Base-by-base conservation (phyloP, 2,113 vertebrate genomes). In the Madoqua kirkii region DNA sequence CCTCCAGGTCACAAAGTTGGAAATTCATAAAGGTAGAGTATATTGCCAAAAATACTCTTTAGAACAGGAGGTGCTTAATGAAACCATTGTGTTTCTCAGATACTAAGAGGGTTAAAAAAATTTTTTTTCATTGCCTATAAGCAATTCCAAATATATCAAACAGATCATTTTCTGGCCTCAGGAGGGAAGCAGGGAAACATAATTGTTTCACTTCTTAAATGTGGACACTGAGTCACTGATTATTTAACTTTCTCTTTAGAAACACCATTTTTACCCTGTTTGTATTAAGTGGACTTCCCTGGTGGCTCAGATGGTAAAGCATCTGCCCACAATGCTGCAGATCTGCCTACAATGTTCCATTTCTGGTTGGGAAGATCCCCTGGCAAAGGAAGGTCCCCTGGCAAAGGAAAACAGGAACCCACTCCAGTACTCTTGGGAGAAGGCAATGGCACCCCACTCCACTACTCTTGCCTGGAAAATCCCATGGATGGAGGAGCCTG, bases 221-320 rank as follows among this genome's bases (percentile, higher is more conserved):
- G 23, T 40, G 97, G 64, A 98, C 25, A 93, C 27, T 89, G 85
- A 96, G 78, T 88, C 95, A 92, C 13, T 89, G 85, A 97, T 98
- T 98, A 98, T 98, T 98, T 98, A 98, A 36, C 87, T 97, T 81
- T 98, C 91, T 98, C 91, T 97, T 99, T 94, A 97, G 83, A 98
- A 98, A 93, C 96, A 96, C 64, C 89, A 87, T 96, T 96, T 11
- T 98, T 98, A 83, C 40, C 90, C 95, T 97, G 62, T 60, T 98
- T 95, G 57, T 95, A 31, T 62, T 62, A 62, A 62, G 59, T 15
- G 59, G 13, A 62, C 29, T 62, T 62, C 59, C 13, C 59, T 31
- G 29, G 59, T 62, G 59, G 29, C 29, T 62, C 29, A 31, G 29
- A 31, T 0, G 1, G 59, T 62, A 60, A 60, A 31, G 6, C 59